phyloP scores from a whole-genome alignment of 2,797 vertebrate species.

The Catharus ustulatus region DNA sequence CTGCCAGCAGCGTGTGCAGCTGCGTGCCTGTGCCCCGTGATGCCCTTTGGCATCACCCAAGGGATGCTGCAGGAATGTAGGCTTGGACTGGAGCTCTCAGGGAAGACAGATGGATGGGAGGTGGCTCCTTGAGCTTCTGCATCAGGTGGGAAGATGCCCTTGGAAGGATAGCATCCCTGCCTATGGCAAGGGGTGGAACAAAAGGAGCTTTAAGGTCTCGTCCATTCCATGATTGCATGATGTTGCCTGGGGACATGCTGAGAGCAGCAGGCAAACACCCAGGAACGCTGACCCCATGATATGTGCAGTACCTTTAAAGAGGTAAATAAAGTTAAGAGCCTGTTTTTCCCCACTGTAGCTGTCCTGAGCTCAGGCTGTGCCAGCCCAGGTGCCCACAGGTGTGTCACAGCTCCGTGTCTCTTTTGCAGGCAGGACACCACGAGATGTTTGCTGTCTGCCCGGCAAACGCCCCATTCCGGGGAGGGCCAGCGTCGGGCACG shows the following conservation, averaged over 20 bases:
- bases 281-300: accelerated
- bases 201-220: background rate
- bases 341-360: accelerated
- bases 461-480: slow-evolving; percentile 23
- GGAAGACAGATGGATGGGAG: background rate
- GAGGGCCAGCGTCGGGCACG: background rate
- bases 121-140: background rate
- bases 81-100: background rate
- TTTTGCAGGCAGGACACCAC: background rate
- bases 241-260: background rate
- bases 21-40: accelerated
- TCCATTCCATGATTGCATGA: background rate
- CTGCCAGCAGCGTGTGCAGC: background rate
- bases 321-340: accelerated
- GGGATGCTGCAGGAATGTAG: background rate
- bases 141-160: background rate
- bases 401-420: background rate
- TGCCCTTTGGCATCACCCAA: accelerated
- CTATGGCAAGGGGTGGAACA: background rate
- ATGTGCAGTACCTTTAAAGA: background rate
- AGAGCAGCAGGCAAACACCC: background rate
- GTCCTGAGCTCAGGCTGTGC: background rate
- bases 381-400: accelerated
- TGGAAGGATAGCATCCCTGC: background rate
- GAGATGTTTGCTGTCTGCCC: slow-evolving; percentile 77